Evolutionary conservation across 2,888 invertebrate genomes (phyloP).

Genomic region (Cacoxenus indagator): DNA sequence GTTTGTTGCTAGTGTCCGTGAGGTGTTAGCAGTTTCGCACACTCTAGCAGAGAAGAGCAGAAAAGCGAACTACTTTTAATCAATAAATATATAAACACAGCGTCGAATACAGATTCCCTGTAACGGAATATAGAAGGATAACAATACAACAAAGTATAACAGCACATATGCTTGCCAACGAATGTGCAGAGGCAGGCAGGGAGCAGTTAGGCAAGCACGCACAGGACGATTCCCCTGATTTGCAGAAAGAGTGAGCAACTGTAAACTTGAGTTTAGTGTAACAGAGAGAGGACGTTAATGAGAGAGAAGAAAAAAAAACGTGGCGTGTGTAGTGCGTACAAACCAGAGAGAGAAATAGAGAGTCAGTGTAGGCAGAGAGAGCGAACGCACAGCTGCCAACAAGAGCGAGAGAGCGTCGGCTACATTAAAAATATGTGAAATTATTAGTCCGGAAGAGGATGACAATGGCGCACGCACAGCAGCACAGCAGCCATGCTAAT

Average conservation of each 20-base stretch:
- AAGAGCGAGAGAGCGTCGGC: background rate
- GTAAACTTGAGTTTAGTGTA: too few relatives aligned
- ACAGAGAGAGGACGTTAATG: too few relatives aligned
- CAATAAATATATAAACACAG: slow-evolving; percentile 49
- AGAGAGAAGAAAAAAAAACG: slow-evolving; percentile 39
- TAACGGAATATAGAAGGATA: slow-evolving; percentile 30
- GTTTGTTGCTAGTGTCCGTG: slow-evolving; percentile 2
- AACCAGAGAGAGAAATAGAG: slow-evolving; percentile 18
- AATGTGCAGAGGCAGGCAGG: too few relatives aligned
- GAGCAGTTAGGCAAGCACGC: too few relatives aligned
- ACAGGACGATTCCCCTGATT: too few relatives aligned
- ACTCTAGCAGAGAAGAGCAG: slow-evolving; percentile 41
- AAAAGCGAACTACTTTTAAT: slow-evolving; percentile 50
- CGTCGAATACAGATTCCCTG: slow-evolving; percentile 22
- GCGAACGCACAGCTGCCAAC: background rate
- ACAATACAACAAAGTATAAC: slow-evolving; percentile 33
- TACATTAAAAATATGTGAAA: slow-evolving; percentile 37
- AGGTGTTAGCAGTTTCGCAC: slow-evolving; percentile 31
- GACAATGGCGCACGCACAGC: background rate
- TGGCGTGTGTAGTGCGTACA: too few relatives aligned
- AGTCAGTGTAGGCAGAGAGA: too few relatives aligned
- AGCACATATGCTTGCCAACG: too few relatives aligned
- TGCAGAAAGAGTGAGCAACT: too few relatives aligned
- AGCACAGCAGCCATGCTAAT: background rate
- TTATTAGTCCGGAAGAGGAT: slow-evolving; percentile 36